phyloP scores from a whole-genome alignment of 2,797 vertebrate genomes.

The Poecilia gillii region DNA sequence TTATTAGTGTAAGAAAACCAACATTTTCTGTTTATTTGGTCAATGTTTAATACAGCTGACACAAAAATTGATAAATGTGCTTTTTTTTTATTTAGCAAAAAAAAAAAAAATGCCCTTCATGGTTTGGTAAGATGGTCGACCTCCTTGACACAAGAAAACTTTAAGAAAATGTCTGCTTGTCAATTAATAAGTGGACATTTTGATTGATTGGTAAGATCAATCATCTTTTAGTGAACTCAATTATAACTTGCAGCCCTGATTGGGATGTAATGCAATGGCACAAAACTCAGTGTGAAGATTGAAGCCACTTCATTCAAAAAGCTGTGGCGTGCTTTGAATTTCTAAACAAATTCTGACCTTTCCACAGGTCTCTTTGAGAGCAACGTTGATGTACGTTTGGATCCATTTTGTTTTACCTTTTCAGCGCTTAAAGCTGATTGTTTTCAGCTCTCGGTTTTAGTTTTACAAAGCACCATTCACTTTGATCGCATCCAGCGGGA shows the following conservation, averaged over 20 bases:
- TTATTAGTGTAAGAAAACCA: no score
- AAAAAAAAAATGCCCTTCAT: no score
- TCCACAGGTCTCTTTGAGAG: slow-evolving; percentile 42
- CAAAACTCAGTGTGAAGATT: slow-evolving; percentile 17
- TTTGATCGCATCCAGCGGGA: slow-evolving; percentile 68
- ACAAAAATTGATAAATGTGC: no score
- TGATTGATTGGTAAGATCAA: no score
- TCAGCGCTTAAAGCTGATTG: slow-evolving; percentile 40
- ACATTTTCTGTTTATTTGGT: no score
- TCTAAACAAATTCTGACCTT: slow-evolving; percentile 59
- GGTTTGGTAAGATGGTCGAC: no score
- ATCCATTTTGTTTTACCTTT: slow-evolving; percentile 54
- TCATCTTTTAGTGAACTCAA: no score
- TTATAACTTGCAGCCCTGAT: neutral
- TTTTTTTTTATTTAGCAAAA: no score
- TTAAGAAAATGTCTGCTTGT: no score
- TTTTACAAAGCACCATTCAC: slow-evolving; percentile 34
- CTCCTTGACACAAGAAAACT: no score
- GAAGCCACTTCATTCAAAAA: slow-evolving; percentile 24
- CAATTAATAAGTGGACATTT: no score
- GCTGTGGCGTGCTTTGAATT: slow-evolving; percentile 34
- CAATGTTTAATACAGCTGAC: no score
- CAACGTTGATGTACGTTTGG: slow-evolving; percentile 45
- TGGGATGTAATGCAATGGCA: slow-evolving; percentile 7
- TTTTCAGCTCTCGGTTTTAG: slow-evolving; percentile 43